These are phyloP conservation scores for Polydrusus pterygomalis DNA, from an alignment of 2,888 invertebrate species.

Conservation along the genomic window DNA sequence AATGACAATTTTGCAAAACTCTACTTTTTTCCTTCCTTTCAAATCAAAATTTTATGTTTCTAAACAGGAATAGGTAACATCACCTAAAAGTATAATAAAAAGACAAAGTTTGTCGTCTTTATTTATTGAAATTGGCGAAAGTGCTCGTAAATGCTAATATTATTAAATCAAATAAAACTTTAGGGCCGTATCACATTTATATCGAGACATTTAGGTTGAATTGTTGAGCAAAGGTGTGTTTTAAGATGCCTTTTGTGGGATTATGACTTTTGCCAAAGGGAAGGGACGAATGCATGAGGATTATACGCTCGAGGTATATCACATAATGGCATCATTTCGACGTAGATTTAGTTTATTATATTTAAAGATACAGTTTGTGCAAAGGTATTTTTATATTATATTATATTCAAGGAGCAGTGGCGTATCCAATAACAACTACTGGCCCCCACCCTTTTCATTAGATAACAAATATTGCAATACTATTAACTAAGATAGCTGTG, in stretches of 20 bases:
- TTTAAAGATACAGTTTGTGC: constrained; percentile 5
- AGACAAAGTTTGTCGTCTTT: constrained; percentile 28
- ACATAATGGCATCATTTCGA: constrained; percentile 42
- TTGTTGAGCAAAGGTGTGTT: constrained; percentile 63
- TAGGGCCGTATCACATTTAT: constrained; percentile 68
- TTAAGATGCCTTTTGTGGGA: constrained; percentile 58
- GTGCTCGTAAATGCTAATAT: constrained; percentile 57
- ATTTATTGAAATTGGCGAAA: constrained; percentile 46
- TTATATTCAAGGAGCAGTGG: neutral
- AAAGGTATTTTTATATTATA: neutral
- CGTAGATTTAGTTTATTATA: constrained; percentile 11
- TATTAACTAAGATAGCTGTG: too few species aligned
- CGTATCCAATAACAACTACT: too few species aligned
- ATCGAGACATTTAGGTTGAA: constrained; percentile 63
- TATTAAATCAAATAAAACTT: constrained; percentile 72
- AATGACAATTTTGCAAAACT: neutral
- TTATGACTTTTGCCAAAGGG: constrained; percentile 57
- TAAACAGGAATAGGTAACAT: constrained; percentile 17
- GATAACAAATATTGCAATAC: too few species aligned
- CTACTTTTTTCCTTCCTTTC: neutral
- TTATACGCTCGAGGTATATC: constrained; percentile 30
- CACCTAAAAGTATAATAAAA: constrained; percentile 25
- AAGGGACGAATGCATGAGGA: constrained; percentile 51
- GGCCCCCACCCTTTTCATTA: too few species aligned
- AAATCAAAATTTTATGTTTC: constrained; percentile 32